Evolutionary conservation across 1,140 invertebrate species (phyloP).

Genomic region (Procambarus virginalis): DNA sequence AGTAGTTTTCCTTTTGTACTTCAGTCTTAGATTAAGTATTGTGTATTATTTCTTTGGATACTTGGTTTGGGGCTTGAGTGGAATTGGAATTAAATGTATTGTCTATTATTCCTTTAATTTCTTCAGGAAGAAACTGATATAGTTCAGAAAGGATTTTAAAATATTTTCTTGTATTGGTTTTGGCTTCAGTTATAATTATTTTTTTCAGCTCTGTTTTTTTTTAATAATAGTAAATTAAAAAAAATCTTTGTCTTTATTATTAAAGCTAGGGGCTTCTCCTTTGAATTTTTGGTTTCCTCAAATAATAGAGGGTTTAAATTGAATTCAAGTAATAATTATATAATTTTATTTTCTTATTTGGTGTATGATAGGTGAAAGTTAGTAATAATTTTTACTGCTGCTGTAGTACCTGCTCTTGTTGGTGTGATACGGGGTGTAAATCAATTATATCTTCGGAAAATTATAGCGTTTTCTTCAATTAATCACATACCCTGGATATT

Average conservation of each 20-base stretch:
- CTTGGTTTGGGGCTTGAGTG: no score
- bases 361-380: not conserved
- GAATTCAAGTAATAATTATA: not conserved
- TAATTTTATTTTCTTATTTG: not conserved
- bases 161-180: no score
- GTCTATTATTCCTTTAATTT: no score
- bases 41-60: no score
- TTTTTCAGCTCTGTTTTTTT: no score
- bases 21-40: no score
- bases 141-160: no score
- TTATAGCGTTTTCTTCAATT: not conserved
- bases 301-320: not conserved
- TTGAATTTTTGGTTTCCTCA: conserved; percentile 6
- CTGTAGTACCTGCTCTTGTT: not conserved
- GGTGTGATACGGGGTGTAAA: not conserved
- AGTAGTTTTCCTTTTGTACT: no score
- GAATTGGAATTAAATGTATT: no score
- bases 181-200: no score
- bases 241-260: not conserved
- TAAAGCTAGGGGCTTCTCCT: not conserved
- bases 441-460: not conserved
- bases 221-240: no score
- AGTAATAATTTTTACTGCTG: not conserved
- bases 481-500: not conserved
- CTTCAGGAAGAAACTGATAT: no score